phyloP scores from a whole-genome alignment of 2,888 invertebrate species.

The Camponotus fellah region DNA sequence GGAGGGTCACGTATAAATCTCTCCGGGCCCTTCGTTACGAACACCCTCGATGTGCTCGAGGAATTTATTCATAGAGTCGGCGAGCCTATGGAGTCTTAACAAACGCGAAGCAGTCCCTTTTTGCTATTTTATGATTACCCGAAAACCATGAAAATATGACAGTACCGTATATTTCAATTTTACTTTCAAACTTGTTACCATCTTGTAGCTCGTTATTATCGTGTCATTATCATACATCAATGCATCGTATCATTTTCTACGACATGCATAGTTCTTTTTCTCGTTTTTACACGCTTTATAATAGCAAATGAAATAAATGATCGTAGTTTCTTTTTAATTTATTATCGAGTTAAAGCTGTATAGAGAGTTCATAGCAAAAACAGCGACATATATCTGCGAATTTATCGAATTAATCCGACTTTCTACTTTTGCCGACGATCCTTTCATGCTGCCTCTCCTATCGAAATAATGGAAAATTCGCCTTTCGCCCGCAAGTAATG shows the following conservation, averaged over 20 bases:
- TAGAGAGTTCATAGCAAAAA: not conserved
- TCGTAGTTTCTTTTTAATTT: not conserved
- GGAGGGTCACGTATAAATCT: slow-evolving; percentile 73
- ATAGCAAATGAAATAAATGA: not conserved
- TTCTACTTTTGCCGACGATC: slow-evolving; percentile 7
- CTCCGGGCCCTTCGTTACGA: slow-evolving; percentile 62
- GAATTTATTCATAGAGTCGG: slow-evolving; percentile 69
- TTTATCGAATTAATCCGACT: slow-evolving; percentile 8
- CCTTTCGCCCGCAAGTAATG: not conserved
- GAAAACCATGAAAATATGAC: not conserved
- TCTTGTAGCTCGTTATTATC: not conserved
- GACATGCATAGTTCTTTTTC: too few relatives aligned
- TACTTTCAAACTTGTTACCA: not conserved
- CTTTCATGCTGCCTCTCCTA: slow-evolving; percentile 43
- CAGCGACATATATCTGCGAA: not conserved
- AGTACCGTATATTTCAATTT: slow-evolving; percentile 23
- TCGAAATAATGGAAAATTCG: slow-evolving; percentile 13
- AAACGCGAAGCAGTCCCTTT: not conserved
- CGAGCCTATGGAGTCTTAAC: slow-evolving; percentile 2
- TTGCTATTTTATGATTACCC: slow-evolving; percentile 24
- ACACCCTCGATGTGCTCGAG: slow-evolving; percentile 63
- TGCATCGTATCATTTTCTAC: not conserved
- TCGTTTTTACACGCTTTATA: not conserved
- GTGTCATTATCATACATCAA: not conserved
- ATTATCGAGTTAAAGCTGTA: not conserved